Evolutionary conservation across 2,113 vertebrate genomes (phyloP).

Genomic region (Phrynosoma platyrhinos): DNA sequence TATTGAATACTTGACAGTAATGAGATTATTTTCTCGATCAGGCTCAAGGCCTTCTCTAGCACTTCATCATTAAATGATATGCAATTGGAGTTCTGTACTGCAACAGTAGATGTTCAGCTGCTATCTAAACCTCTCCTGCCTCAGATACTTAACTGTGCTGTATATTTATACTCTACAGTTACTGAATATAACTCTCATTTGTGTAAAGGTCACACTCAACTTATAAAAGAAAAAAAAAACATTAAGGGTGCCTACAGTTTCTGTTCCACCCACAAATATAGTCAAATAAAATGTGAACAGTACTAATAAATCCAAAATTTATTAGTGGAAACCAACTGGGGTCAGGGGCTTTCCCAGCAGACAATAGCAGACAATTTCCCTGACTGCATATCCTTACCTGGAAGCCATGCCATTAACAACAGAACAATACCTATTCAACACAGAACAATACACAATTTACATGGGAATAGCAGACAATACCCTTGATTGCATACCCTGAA

Average conservation of each 20-base stretch:
- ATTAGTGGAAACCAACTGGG: too few species aligned
- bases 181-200: neutral
- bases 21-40: conserved; percentile 41
- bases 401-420: too few species aligned
- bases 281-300: neutral
- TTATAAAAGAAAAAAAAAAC: neutral
- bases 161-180: neutral
- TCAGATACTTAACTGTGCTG: neutral
- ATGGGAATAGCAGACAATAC: too few species aligned
- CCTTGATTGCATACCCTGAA: too few species aligned
- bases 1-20: conserved; percentile 39
- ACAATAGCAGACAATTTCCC: too few species aligned
- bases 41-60: conserved; percentile 20
- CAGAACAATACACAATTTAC: too few species aligned
- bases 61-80: conserved; percentile 16
- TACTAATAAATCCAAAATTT: neutral
- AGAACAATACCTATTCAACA: too few species aligned
- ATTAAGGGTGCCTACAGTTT: neutral
- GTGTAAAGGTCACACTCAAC: conserved; percentile 9
- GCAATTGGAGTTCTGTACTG: neutral
- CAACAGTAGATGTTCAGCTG: neutral
- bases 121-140: conserved; percentile 13
- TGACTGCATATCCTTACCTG: too few species aligned
- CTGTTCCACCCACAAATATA: neutral
- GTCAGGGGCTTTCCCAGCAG: too few species aligned